Base-by-base conservation (phyloP, 1,140 invertebrate species). In the Formica exsecta region DNA sequence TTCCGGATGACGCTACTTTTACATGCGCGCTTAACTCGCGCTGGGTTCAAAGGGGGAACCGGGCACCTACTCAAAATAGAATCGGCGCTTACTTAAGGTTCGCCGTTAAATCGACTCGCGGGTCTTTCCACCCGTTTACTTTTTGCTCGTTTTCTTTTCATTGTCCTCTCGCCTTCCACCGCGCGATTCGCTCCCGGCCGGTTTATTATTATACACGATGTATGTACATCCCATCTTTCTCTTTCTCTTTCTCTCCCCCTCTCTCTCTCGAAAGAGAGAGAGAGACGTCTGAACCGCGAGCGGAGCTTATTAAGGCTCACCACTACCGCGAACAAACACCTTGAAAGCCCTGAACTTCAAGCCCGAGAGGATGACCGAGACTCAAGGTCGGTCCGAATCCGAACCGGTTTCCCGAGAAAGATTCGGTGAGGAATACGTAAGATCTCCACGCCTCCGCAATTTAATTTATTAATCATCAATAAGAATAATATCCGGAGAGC, bases 301-400 rank as follows among this genome's bases (percentile, higher is more conserved):
- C 87, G 87, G 29, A 9, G 74, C 87, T 89, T 89, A 89, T 89
- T 89, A 89, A 89, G 59, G 48, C 83, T 61, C 62, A 59, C 84
- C 77, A 86, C 74, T 61, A 62, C 22, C 38, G 79, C 68, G 54
- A 29, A 61, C 79, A 64, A 89, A 79, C 74, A 77, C 73, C 79
- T 85, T 83, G 87, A 83, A 86, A 90, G 59, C 90, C 90, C 90
- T 91, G 90, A 91, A 91, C 90, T 91, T 91, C 87, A 84, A 76
- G n/a, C 25, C 54, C 75, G 36, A 59, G 81, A 84, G 44, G 86
- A 84, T 84, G 89, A 91, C 85, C 76, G 85, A 74, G 68, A 73
- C 89, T 89, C 87, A 89, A 90, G 90, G 90, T 85, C 90, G 80
- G 71, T 73, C 74, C 86, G 89, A 90, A 90, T 91, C 89, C 75